phyloP scores from a whole-genome alignment of 2,113 vertebrate genomes.

The Clupea harengus region DNA sequence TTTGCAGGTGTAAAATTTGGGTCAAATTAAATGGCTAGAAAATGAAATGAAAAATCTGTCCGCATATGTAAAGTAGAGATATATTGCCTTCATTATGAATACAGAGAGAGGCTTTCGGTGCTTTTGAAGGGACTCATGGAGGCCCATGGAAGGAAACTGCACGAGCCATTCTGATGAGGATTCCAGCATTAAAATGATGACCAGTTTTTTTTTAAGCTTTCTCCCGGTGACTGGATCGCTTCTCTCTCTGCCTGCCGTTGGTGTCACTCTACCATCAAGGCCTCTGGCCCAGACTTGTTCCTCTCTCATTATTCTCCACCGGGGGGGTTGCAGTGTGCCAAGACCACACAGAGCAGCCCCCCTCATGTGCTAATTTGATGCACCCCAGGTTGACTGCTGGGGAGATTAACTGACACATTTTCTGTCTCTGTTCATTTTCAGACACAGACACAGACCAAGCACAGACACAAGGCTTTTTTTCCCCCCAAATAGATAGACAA shows the following conservation, averaged over 20 bases:
- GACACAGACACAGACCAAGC: background rate
- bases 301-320: background rate
- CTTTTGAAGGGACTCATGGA: background rate
- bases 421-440: background rate
- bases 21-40: background rate
- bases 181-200: background rate
- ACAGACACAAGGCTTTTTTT: background rate
- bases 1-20: background rate
- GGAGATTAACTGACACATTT: background rate
- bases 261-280: background rate
- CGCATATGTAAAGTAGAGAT: background rate
- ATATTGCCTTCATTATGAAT: background rate
- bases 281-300: background rate
- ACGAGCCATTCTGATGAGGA: background rate
- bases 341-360: background rate
- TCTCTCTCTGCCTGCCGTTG: background rate
- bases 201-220: background rate
- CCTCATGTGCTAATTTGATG: background rate
- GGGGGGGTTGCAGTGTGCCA: background rate
- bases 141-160: background rate
- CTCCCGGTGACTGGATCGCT: background rate
- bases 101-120: background rate
- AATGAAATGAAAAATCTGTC: background rate
- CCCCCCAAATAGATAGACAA: background rate
- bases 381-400: background rate